These are phyloP conservation scores for Micromussa lordhowensis DNA, from an alignment of 92 coral and sea anemone species.

Conservation along the genomic window DNA sequence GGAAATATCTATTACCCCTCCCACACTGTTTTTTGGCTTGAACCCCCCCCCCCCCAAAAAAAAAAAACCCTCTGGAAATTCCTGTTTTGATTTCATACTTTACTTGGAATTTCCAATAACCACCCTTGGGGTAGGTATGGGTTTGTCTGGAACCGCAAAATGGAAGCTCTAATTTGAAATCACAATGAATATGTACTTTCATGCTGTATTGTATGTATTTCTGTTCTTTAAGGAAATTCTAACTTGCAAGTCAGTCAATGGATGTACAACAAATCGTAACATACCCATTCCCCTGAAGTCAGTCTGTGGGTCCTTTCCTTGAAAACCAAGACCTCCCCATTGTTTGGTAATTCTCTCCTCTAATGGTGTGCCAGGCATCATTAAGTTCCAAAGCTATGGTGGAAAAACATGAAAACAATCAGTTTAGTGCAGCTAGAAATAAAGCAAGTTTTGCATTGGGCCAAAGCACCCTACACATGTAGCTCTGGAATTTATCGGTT, in stretches of 20 bases:
- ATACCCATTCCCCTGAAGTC: conserved; percentile 99
- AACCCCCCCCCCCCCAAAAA: too few relatives aligned
- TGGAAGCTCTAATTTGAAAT: too few relatives aligned
- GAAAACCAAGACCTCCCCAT: conserved; percentile 98
- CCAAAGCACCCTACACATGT: not conserved
- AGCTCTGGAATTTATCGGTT: not conserved
- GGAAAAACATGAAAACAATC: not conserved
- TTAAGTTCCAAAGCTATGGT: conserved; percentile 78
- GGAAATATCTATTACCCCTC: too few relatives aligned
- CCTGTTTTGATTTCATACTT: too few relatives aligned
- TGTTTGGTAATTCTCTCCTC: conserved; percentile 81
- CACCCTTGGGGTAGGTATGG: too few relatives aligned
- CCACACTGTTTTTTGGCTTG: too few relatives aligned
- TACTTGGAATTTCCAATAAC: too few relatives aligned
- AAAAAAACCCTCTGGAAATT: too few relatives aligned
- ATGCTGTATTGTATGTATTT: too few relatives aligned
- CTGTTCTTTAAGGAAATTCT: too few relatives aligned
- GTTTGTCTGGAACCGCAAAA: too few relatives aligned
- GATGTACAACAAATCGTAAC: not conserved
- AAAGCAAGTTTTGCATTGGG: not conserved
- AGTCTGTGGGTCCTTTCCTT: conserved; percentile 94
- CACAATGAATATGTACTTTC: too few relatives aligned
- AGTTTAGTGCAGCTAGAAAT: not conserved
- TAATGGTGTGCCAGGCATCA: conserved; percentile 87
- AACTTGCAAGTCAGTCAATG: not conserved